Evolutionary conservation across 2,888 invertebrate genomes (phyloP).

Genomic region (Tortricodes alternella): DNA sequence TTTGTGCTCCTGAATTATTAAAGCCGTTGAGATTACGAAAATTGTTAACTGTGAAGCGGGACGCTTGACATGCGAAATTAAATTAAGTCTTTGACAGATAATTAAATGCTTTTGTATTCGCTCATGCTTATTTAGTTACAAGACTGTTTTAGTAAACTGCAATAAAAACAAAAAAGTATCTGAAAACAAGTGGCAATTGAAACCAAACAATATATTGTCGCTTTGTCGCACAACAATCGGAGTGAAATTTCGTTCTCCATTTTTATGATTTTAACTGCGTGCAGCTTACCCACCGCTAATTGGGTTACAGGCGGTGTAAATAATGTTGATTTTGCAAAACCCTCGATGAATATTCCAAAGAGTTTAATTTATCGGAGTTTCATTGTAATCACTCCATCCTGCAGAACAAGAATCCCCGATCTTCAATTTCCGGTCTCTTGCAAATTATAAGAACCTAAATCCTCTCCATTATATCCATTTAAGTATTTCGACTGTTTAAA

Average conservation of each 20-base stretch:
- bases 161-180: too few relatives aligned
- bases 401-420: too few relatives aligned
- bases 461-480: constrained; percentile 12
- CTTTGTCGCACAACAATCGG: constrained; percentile 2
- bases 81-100: constrained; percentile 27
- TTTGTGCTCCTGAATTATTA: constrained; percentile 36
- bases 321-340: not conserved
- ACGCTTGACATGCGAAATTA: constrained; percentile 28
- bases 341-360: not conserved
- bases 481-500: constrained; percentile 18
- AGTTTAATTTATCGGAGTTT: not conserved
- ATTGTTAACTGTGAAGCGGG: constrained; percentile 29
- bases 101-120: constrained; percentile 20
- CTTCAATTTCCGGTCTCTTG: constrained; percentile 13
- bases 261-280: not conserved
- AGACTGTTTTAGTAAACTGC: constrained; percentile 1
- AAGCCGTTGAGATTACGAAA: constrained; percentile 33
- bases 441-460: constrained; percentile 1
- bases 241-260: not conserved
- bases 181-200: not conserved
- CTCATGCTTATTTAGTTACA: constrained; percentile 1
- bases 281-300: not conserved
- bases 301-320: not conserved
- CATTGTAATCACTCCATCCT: not conserved
- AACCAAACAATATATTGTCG: not conserved